phyloP scores from a whole-genome alignment of 2,113 vertebrate species.

The Ictalurus punctatus region DNA sequence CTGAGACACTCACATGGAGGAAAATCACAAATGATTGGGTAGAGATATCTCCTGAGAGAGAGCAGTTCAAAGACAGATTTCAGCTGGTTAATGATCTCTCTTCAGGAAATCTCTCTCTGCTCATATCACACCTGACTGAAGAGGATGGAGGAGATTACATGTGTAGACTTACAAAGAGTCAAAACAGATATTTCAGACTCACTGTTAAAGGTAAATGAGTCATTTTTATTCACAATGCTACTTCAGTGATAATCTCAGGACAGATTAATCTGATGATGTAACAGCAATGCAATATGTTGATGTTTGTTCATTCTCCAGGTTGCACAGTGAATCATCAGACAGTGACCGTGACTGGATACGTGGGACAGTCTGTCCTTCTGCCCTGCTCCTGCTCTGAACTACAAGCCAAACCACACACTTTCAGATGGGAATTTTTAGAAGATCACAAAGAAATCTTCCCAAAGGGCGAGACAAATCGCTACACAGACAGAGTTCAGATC shows the following conservation, averaged over 20 bases:
- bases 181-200: background rate
- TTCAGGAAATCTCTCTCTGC: conserved; percentile 21
- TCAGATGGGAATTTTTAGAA: background rate
- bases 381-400: conserved; percentile 5
- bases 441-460: background rate
- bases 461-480: background rate
- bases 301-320: background rate
- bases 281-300: background rate
- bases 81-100: background rate
- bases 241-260: background rate
- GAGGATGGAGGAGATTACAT: background rate
- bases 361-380: conserved; percentile 25
- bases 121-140: conserved; percentile 31
- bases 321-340: background rate
- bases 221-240: background rate
- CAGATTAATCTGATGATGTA: background rate
- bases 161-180: background rate
- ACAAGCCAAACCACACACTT: background rate
- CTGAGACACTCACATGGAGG: background rate
- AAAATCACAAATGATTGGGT: fast-evolving
- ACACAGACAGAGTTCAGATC: conserved; percentile 4
- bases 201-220: conserved; percentile 1
- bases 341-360: background rate
- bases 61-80: background rate
- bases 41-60: background rate